Evolutionary conservation across 2,113 vertebrate species (phyloP).

Genomic region (Burhinus oedicnemus): DNA sequence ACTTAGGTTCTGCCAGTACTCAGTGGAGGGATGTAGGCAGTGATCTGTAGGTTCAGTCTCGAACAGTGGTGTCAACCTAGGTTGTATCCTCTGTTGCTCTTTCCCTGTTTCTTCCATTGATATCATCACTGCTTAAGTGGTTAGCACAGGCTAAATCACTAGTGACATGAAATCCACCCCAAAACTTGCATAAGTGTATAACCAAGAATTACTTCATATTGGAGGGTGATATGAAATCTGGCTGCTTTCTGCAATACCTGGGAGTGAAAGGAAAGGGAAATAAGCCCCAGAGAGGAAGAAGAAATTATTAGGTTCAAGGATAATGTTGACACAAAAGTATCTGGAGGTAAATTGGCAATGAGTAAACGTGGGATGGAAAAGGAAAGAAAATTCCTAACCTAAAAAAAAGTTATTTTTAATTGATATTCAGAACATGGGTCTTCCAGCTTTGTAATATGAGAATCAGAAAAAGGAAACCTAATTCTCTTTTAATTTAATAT

Average conservation of each 20-base stretch:
- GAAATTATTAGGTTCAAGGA: not conserved
- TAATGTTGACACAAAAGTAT: not conserved
- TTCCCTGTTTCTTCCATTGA: not conserved
- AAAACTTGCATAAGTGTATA: not conserved
- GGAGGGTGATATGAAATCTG: not conserved
- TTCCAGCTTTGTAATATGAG: not conserved
- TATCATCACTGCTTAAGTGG: not conserved
- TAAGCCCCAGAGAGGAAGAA: not conserved
- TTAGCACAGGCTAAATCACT: not conserved
- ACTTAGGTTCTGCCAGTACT: not conserved
- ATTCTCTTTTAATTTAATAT: not conserved
- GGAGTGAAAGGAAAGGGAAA: rapidly evolving
- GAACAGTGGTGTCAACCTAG: not conserved
- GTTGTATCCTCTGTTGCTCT: not conserved
- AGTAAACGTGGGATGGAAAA: not conserved
- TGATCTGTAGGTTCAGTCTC: not conserved
- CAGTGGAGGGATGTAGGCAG: not conserved
- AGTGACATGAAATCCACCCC: not conserved
- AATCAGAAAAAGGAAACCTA: not conserved
- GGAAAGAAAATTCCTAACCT: not conserved
- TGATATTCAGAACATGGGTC: not conserved
- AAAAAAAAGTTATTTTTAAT: not conserved
- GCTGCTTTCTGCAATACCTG: not conserved
- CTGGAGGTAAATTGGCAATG: not conserved
- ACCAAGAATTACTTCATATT: not conserved